Evolutionary conservation across 2,113 vertebrate genomes (phyloP).

Genomic region (Gnathonemus longibarbis): DNA sequence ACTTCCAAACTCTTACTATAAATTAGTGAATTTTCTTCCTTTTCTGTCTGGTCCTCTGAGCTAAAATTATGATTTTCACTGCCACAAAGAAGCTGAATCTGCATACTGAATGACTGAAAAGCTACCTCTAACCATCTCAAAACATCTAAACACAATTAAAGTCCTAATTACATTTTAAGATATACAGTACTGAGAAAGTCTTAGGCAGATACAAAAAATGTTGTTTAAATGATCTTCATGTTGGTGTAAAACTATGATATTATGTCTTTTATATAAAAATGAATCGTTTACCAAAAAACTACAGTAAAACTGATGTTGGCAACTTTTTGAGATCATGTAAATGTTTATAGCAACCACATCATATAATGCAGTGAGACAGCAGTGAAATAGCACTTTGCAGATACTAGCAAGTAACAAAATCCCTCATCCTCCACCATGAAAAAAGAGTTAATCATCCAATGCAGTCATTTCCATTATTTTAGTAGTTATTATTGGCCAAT

Average conservation of each 20-base stretch:
- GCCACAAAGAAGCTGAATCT: neutral
- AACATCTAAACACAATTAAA: neutral
- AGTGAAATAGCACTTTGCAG: neutral
- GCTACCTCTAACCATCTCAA: neutral
- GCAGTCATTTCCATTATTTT: neutral
- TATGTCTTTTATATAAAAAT: neutral
- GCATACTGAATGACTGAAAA: neutral
- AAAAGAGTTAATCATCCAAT: neutral
- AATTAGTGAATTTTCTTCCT: neutral
- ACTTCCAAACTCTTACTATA: neutral
- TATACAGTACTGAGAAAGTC: too few relatives aligned
- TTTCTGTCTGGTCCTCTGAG: neutral
- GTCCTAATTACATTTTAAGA: neutral
- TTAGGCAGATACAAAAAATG: neutral
- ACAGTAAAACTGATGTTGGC: neutral
- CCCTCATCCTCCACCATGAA: neutral
- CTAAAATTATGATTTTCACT: neutral
- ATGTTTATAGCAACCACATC: neutral
- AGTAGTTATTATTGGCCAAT: too few relatives aligned
- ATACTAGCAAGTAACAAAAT: neutral
- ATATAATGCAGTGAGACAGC: neutral
- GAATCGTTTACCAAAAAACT: too few relatives aligned
- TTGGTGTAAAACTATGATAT: neutral
- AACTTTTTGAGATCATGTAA: neutral
- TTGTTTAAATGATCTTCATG: neutral